Evolutionary conservation across 2,888 invertebrate species (phyloP).

Genomic region (Leucoptera coffeella): DNA sequence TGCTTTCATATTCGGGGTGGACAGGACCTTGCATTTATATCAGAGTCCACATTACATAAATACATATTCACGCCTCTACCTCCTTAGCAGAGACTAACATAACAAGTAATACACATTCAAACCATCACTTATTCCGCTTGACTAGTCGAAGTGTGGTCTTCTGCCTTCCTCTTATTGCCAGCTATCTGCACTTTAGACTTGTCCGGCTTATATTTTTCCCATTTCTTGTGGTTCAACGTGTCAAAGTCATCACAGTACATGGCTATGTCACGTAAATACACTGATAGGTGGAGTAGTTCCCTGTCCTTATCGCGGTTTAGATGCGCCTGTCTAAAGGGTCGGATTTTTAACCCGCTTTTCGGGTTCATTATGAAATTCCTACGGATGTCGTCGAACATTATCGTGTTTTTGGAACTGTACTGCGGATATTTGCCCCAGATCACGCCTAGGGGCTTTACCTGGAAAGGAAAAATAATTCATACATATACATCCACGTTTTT

Average conservation of each 20-base stretch:
- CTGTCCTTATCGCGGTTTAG: conserved; percentile 76
- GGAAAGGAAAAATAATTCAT: too few species aligned
- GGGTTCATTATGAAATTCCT: conserved; percentile 98
- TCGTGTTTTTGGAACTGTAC: conserved; percentile 85
- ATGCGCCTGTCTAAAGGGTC: conserved; percentile 88
- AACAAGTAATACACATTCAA: too few species aligned
- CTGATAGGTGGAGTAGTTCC: conserved; percentile 74
- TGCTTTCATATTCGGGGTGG: too few species aligned
- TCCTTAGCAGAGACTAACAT: too few species aligned
- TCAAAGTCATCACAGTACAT: conserved; percentile 75
- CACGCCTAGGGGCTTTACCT: conserved; percentile 91
- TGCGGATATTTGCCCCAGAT: conserved; percentile 95
- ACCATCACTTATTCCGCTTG: too few species aligned
- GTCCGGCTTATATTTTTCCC: conserved; percentile 73
- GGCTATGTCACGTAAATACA: conserved; percentile 80
- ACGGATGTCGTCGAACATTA: conserved; percentile 96
- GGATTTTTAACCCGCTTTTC: conserved; percentile 83
- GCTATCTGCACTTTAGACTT: conserved; percentile 17
- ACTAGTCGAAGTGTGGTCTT: too few species aligned
- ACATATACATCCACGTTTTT: too few species aligned
- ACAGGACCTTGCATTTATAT: too few species aligned
- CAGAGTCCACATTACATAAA: too few species aligned
- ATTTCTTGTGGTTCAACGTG: conserved; percentile 80
- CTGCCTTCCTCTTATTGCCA: conserved; percentile 40
- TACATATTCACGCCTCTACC: too few species aligned